Percentiles rank a stretch among this genome's conserved stretches.
Evolutionary conservation across 2,113 vertebrate genomes (phyloP).

Genomic region (Daphoenositta chrysoptera): DNA sequence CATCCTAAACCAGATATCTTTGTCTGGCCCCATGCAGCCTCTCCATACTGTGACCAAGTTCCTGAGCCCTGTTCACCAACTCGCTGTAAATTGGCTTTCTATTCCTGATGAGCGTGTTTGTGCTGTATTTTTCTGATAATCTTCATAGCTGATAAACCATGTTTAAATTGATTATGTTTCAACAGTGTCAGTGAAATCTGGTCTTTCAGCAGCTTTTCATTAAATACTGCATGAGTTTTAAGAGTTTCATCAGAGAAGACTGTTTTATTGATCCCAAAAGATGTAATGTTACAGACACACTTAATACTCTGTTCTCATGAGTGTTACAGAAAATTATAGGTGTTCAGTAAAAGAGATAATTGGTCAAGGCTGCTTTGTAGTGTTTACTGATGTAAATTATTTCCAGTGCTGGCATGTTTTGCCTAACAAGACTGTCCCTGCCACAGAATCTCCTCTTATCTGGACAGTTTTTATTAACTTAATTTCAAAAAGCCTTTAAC

Average conservation of each 20-base stretch:
- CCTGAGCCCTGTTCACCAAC: conserved; percentile 75
- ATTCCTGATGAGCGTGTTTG: conserved; percentile 62
- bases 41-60: conserved; percentile 80
- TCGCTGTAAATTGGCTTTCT: conserved; percentile 81
- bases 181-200: not conserved
- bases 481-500: not conserved
- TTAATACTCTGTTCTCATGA: not conserved
- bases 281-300: not conserved
- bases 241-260: not conserved
- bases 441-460: not conserved
- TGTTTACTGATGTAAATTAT: not conserved
- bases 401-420: not conserved
- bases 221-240: not conserved
- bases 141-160: conserved; percentile 70
- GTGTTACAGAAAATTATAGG: not conserved
- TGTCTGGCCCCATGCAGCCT: conserved; percentile 78
- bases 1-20: conserved; percentile 79
- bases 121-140: conserved; percentile 72
- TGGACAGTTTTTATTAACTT: not conserved
- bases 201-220: not conserved
- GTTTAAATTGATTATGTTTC: not conserved
- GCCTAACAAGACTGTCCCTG: not conserved
- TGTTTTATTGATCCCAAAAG: not conserved
- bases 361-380: not conserved
- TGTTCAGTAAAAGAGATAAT: not conserved